These are phyloP conservation scores for Gastrophryne carolinensis DNA, from an alignment of 2,797 vertebrate genomes.

Conservation along the genomic window DNA sequence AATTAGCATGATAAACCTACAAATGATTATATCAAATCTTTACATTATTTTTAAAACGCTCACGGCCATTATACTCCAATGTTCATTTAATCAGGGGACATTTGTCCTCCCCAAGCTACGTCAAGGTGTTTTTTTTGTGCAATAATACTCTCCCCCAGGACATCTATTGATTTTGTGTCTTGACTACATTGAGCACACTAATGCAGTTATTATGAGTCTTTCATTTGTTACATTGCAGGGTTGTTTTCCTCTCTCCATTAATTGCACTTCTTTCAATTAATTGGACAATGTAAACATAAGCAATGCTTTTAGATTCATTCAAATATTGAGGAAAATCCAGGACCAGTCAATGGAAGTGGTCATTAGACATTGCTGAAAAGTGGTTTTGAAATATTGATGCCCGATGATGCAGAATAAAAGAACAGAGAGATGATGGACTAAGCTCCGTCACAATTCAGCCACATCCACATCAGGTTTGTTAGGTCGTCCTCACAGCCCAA, in stretches of 20 bases:
- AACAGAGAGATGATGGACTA: not conserved
- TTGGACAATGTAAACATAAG: not conserved
- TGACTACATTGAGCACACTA: constrained; percentile 20
- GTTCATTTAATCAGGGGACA: not conserved
- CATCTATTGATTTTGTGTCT: constrained; percentile 33
- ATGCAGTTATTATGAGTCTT: constrained; percentile 25
- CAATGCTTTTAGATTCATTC: not conserved
- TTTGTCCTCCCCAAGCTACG: constrained; percentile 15
- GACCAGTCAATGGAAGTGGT: not conserved
- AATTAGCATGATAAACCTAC: not conserved
- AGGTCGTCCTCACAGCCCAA: too few species aligned
- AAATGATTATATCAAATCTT: not conserved
- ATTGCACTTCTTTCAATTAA: constrained; percentile 4
- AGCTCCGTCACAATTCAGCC: too few species aligned
- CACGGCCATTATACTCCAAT: not conserved
- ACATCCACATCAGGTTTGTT: too few species aligned
- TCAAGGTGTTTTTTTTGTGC: constrained; percentile 33
- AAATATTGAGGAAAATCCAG: not conserved
- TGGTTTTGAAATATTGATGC: not conserved
- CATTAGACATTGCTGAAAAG: not conserved
- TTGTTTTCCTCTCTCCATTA: constrained; percentile 8
- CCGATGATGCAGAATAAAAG: not conserved
- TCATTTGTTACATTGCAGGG: constrained; percentile 21
- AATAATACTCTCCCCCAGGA: constrained; percentile 20
- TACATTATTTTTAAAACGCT: not conserved